phyloP scores from a whole-genome alignment of 2,797 vertebrate species.

The Pipistrellus nathusii region DNA sequence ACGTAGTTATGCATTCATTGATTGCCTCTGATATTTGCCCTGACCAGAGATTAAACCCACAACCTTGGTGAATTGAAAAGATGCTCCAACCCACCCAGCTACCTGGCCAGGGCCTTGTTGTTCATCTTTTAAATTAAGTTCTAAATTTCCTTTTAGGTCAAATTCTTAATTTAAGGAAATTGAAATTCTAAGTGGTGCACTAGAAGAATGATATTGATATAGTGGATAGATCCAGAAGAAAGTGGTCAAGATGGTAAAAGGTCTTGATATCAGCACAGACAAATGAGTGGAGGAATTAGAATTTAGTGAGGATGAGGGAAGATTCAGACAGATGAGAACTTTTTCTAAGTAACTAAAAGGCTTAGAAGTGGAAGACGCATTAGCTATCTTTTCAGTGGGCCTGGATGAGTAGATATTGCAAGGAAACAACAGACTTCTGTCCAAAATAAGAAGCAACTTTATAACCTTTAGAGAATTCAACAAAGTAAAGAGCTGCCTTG shows the following conservation, averaged over 20 bases:
- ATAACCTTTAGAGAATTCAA: conserved; percentile 45
- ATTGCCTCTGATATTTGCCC: background rate
- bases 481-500: conserved; percentile 1
- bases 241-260: background rate
- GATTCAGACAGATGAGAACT: background rate
- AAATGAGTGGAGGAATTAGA: background rate
- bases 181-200: background rate
- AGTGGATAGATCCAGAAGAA: background rate
- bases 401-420: background rate
- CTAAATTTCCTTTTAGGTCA: background rate
- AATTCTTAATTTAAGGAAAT: background rate
- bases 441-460: conserved; percentile 22
- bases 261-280: background rate
- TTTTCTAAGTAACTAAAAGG: conserved; percentile 6
- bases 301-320: background rate
- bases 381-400: conserved; percentile 29
- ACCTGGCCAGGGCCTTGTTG: background rate
- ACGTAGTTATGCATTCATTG: background rate
- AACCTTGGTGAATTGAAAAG: background rate
- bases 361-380: background rate
- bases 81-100: background rate
- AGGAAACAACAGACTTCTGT: conserved; percentile 7
- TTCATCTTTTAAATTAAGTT: background rate
- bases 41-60: background rate
- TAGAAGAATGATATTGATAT: background rate